phyloP scores from a whole-genome alignment of 2,888 invertebrate species.

The Andrena praecox region DNA sequence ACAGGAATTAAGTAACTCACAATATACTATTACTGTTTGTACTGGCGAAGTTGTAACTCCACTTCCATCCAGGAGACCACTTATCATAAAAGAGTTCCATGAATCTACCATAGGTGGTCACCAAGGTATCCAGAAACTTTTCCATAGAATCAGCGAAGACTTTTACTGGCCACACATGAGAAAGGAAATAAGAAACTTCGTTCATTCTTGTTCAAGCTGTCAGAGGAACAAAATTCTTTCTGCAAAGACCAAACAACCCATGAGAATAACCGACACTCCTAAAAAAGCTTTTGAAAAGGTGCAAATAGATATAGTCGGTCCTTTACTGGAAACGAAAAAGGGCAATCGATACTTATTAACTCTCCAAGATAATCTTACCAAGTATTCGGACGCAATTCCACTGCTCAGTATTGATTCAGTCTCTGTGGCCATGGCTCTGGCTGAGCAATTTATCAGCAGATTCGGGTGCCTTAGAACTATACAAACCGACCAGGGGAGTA shows the following conservation, averaged over 20 bases:
- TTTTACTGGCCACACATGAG: neutral
- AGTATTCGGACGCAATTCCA: neutral
- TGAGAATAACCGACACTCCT: neutral
- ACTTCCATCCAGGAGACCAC: neutral
- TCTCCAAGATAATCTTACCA: neutral
- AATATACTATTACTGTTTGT: neutral
- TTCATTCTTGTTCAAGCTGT: neutral
- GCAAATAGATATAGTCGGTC: neutral
- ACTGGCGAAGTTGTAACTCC: neutral
- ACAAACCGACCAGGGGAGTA: neutral
- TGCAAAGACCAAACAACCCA: neutral
- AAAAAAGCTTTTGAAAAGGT: neutral
- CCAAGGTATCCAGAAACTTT: neutral
- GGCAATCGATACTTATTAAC: neutral
- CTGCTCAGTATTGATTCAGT: neutral
- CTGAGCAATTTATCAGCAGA: conserved; percentile 16
- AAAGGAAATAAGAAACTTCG: neutral
- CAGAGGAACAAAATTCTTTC: neutral
- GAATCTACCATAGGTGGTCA: neutral
- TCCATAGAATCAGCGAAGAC: neutral
- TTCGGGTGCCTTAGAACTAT: neutral
- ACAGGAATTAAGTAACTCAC: neutral
- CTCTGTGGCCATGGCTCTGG: neutral
- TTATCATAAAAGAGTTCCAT: neutral
- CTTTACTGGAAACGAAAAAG: neutral